phyloP scores from a whole-genome alignment of 2,113 vertebrate genomes.

The Etheostoma cragini region DNA sequence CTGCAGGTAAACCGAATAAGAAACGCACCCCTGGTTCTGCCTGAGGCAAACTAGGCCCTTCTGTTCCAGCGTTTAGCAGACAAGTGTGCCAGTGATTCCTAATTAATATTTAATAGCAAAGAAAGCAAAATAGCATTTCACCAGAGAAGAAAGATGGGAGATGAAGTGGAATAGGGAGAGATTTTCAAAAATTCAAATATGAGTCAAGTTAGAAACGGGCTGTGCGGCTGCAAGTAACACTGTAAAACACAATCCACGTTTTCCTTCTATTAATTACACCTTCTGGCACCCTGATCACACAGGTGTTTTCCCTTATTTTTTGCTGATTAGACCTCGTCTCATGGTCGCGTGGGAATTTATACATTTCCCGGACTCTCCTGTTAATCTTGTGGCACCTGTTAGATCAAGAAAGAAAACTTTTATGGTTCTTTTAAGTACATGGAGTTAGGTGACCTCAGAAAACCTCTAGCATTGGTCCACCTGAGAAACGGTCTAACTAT shows the following conservation, averaged over 20 bases:
- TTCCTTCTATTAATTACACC: constrained; percentile 1
- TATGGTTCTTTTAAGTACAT: constrained; percentile 28
- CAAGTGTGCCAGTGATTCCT: constrained; percentile 83
- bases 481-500: constrained; percentile 41
- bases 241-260: not conserved
- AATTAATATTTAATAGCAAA: constrained; percentile 85
- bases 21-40: constrained; percentile 72
- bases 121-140: constrained; percentile 69
- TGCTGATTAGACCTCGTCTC: not conserved
- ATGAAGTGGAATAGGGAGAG: constrained; percentile 4
- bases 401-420: constrained; percentile 19
- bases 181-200: constrained; percentile 36
- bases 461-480: not conserved
- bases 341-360: not conserved
- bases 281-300: not conserved
- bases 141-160: constrained; percentile 47
- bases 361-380: not conserved
- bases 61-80: constrained; percentile 84
- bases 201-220: constrained; percentile 26
- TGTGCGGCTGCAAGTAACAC: constrained; percentile 12
- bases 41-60: constrained; percentile 76
- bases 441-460: constrained; percentile 31
- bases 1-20: constrained; percentile 78
- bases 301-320: constrained; percentile 11
- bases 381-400: constrained; percentile 22